Base-by-base conservation (phyloP, 2,113 vertebrate species). In the Uria lomvia region DNA sequence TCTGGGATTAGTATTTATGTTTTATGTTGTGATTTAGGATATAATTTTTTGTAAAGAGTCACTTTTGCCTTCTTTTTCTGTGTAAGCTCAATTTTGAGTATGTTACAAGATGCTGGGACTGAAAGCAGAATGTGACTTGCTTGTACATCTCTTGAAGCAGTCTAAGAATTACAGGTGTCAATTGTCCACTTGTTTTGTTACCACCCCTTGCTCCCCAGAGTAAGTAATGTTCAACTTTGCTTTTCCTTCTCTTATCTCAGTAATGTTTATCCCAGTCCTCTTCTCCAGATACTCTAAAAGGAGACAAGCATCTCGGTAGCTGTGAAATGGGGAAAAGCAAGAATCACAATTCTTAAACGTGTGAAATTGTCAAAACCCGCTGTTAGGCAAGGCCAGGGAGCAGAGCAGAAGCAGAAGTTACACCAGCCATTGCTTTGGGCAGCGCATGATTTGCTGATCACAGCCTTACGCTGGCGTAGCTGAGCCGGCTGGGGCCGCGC, bases 391-490 rank as follows among this genome's bases (percentile, higher is more conserved):
- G 60, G 73, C 42, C 32, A 58, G 42, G 59, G 47, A 78, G 40
- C 29, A 82, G 22, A 36, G 42, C 27, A 36, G 24, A 34, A 74
- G 56, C 38, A 72, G 53, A 73, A 62, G 42, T 32, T 30, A 36
- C 20, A 67, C 11, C 20, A 43, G 20, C 12, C 24, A 3, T 32
- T 36, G 27, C 65, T 87, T 55, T 55, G 36, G 59, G 59, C 42
- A 66, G 45, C 0, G 3, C 10, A 30, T 17, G 36, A 40, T 77
- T 52, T 83, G 36, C 50, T 76, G 63, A 30, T 27, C 50, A 24
- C 32, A 53, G n/a, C 30, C 26, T 91, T 67, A 55, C 0, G 0
- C 1, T 7, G 76, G 40, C 0, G 1, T 36, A 42, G 63, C 40
- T 36, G 52, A 66, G 30, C 19, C 22, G 36, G 56, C 58, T 3